Evolutionary conservation across 2,888 invertebrate species (phyloP), one percentile per base, ranked within the genome.

Genomic region (Protonemura montana): DNA sequence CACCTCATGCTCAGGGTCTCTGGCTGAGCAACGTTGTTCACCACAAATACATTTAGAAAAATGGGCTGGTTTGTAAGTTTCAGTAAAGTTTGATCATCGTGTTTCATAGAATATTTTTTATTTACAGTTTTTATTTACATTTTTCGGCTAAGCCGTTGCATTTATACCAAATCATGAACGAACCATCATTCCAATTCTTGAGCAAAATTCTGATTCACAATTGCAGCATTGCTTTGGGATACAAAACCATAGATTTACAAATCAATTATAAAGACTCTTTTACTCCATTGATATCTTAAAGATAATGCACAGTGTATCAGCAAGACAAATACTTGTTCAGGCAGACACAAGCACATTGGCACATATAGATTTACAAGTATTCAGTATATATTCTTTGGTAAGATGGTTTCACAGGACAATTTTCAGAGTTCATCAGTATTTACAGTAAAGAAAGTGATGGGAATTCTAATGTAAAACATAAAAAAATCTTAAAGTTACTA

Each of bases 141-240:
- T 16, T 59, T 59, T 59, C 21, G 59, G 59, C 59, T 59, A 13
- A 2, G 59, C 59, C 59, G 10, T 6, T 10, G 10, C 35, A 35
- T 35, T 35, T 35, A 59, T 21, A 59, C 13, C 59, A 10, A 7
- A 59, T 59, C 59, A 59, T 59, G 59, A 16, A 59, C 59, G 21
- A 59, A 59, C 21, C 59, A 59, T 59, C 59, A 21, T 59, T 59
- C 13, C 59, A 21, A 35, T 35, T 59, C 59, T 59, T 59, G 59
- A 59, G 59, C 59, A 59, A 59, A 59, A 59, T 59, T 59, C 59
- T 59, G 59, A 59, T 59, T 59, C 59, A 59, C 59, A 59, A 59
- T 59, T n/a, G 13, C 59, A 59, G 59, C 59, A 59, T 59, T 59
- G 59, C 13, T 59, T 59, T 59, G 59, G 59, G 59, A 59, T 59